A percentile compares a stretch with the other conserved stretches of the same genome.
phyloP scores from a whole-genome alignment of 2,888 invertebrate species.

The Hylaea fasciaria region DNA sequence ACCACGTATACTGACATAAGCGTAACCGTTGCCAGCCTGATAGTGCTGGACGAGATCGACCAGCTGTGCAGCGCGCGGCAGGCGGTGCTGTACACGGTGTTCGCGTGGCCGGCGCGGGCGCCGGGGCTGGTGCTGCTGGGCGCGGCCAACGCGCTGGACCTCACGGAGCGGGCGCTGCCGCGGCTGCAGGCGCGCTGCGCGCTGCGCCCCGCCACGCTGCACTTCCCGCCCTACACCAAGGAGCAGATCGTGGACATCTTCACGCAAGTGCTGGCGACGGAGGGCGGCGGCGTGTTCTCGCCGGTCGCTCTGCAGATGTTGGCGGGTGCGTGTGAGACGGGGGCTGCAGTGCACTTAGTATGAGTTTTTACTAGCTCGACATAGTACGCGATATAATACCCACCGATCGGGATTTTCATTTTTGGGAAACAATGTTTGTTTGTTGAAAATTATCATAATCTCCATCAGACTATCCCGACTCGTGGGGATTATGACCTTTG shows the following conservation, averaged over 20 bases:
- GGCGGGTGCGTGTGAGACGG: slow-evolving; percentile 83
- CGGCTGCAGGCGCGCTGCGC: slow-evolving; percentile 91
- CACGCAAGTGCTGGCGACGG: slow-evolving; percentile 89
- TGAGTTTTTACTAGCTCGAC: too few relatives aligned
- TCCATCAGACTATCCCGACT: too few relatives aligned
- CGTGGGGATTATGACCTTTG: too few relatives aligned
- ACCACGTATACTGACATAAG: background rate
- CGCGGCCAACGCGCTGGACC: slow-evolving; percentile 97
- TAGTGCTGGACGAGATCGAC: slow-evolving; percentile 98
- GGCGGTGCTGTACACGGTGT: slow-evolving; percentile 95
- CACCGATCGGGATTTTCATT: too few relatives aligned
- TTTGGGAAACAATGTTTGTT: too few relatives aligned
- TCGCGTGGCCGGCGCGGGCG: slow-evolving; percentile 94
- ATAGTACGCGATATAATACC: too few relatives aligned
- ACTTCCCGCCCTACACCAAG: slow-evolving; percentile 96
- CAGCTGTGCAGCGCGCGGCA: slow-evolving; percentile 94
- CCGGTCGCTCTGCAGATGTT: slow-evolving; percentile 95
- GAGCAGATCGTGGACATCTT: slow-evolving; percentile 95
- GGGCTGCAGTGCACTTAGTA: too few relatives aligned
- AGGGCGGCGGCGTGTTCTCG: slow-evolving; percentile 89
- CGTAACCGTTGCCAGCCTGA: slow-evolving; percentile 81
- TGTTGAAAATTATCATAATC: too few relatives aligned
- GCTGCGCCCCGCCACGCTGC: slow-evolving; percentile 90
- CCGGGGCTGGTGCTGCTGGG: slow-evolving; percentile 93
- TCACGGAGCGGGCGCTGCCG: slow-evolving; percentile 95